Percentiles rank a stretch among this genome's conserved stretches.
Conservation (phyloP, 2,888 invertebrate genomes). For the Cryptocheilus praepositus region DNA sequence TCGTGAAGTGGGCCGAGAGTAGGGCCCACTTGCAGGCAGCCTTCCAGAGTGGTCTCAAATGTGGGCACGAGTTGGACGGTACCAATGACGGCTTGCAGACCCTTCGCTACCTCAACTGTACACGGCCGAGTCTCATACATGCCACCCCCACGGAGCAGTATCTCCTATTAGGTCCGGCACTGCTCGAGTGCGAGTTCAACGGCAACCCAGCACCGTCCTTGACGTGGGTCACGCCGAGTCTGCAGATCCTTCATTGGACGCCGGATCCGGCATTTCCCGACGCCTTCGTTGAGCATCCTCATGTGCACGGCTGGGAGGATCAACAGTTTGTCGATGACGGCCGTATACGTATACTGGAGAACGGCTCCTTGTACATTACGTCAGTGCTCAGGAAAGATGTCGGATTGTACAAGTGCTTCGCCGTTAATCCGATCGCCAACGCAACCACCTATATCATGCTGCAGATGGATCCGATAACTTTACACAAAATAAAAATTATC, state of each 20-base stretch:
- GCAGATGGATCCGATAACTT: constrained; percentile 90
- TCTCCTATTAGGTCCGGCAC: constrained; percentile 80
- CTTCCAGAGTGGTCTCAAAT: constrained; percentile 80
- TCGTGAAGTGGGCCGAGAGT: constrained; percentile 80
- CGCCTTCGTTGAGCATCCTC: constrained; percentile 81
- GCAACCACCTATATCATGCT: constrained; percentile 84
- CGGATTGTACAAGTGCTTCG: constrained; percentile 90
- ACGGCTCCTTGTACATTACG: constrained; percentile 86
- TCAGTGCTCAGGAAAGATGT: constrained; percentile 86
- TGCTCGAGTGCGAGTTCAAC: constrained; percentile 85
- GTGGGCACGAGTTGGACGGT: constrained; percentile 71
- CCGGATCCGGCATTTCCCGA: constrained; percentile 83
- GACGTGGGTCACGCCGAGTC: constrained; percentile 89
- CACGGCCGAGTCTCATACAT: constrained; percentile 79
- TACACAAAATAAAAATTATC: constrained; percentile 88
- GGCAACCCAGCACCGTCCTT: constrained; percentile 88
- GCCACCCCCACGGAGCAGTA: constrained; percentile 79
- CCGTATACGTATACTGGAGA: constrained; percentile 82
- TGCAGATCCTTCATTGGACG: constrained; percentile 86
- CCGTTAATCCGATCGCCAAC: constrained; percentile 89
- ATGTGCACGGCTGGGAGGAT: constrained; percentile 77
- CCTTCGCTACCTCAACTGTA: constrained; percentile 84
- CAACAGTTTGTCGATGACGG: constrained; percentile 69
- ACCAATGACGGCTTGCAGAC: constrained; percentile 82
- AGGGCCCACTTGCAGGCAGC: constrained; percentile 72